These are phyloP conservation scores for Sebastes cheni DNA, from an alignment of 2,797 vertebrate genomes.

Conservation along the genomic window DNA sequence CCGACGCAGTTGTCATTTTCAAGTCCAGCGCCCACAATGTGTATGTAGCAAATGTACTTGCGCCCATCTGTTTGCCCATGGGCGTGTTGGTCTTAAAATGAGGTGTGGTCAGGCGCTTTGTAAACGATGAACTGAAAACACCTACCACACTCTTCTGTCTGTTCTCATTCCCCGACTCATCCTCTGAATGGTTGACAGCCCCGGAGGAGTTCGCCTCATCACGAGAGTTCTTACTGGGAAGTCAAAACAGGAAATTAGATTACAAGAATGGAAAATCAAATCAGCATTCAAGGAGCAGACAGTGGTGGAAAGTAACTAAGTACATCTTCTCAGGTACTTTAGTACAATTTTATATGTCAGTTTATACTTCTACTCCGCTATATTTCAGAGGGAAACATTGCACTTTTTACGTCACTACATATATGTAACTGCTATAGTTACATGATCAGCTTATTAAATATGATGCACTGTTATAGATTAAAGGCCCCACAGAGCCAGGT, in stretches of 20 bases:
- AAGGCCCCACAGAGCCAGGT: neutral
- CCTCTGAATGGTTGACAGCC: constrained; percentile 73
- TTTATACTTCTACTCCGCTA: neutral
- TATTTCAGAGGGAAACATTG: neutral
- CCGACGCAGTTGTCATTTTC: rapidly evolving
- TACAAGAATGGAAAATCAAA: neutral
- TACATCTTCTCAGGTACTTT: neutral
- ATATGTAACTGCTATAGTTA: neutral
- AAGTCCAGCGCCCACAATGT: too few species aligned
- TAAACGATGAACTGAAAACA: neutral
- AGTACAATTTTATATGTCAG: neutral
- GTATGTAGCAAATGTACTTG: too few species aligned
- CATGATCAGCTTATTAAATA: neutral
- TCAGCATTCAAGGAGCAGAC: neutral
- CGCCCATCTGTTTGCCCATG: too few species aligned
- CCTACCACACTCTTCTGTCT: constrained; percentile 78
- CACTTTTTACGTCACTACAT: neutral
- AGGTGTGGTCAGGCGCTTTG: too few species aligned
- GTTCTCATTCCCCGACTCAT: constrained; percentile 81
- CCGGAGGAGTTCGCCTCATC: constrained; percentile 66
- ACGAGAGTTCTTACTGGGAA: constrained; percentile 68
- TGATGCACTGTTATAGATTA: neutral
- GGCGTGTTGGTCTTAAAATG: too few species aligned
- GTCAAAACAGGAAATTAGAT: constrained; percentile 7
- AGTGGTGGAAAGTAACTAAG: neutral